A percentile compares a stretch with the other conserved stretches of the same genome.
Conservation (phyloP, 2,888 invertebrate species). For the Meandrusa payeni region DNA sequence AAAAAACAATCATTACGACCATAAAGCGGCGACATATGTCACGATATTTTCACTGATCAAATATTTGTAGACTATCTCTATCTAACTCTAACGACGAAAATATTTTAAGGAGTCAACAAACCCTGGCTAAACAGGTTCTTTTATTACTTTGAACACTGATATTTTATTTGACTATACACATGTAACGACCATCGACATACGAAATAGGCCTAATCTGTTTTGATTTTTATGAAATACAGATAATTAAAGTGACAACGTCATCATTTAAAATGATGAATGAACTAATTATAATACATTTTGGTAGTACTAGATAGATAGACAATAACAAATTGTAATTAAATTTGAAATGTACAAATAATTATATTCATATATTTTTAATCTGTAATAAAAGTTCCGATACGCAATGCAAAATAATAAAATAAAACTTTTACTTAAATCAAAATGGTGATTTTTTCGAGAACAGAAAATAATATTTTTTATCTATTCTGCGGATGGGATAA, state of each 20-base stretch:
- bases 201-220: slow-evolving; percentile 30
- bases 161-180: slow-evolving; percentile 57
- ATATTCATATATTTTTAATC: too few relatives aligned
- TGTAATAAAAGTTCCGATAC: too few relatives aligned
- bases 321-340: background rate
- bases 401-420: too few relatives aligned
- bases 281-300: background rate
- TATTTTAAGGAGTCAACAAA: slow-evolving; percentile 74
- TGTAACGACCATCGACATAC: slow-evolving; percentile 32
- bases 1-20: background rate
- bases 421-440: too few relatives aligned
- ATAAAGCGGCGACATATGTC: slow-evolving; percentile 16
- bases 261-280: background rate
- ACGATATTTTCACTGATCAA: slow-evolving; percentile 25
- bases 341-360: too few relatives aligned
- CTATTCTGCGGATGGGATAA: too few relatives aligned
- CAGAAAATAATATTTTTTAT: too few relatives aligned
- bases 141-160: slow-evolving; percentile 70
- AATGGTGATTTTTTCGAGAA: too few relatives aligned
- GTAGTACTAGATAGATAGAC: too few relatives aligned
- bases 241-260: slow-evolving; percentile 13
- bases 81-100: slow-evolving; percentile 49
- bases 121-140: slow-evolving; percentile 62
- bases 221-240: slow-evolving; percentile 26
- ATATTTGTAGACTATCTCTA: slow-evolving; percentile 40